Evolutionary conservation across 2,888 invertebrate genomes (phyloP), one percentile per base, ranked within the genome.

Genomic region (Rhabditoides inermis): DNA sequence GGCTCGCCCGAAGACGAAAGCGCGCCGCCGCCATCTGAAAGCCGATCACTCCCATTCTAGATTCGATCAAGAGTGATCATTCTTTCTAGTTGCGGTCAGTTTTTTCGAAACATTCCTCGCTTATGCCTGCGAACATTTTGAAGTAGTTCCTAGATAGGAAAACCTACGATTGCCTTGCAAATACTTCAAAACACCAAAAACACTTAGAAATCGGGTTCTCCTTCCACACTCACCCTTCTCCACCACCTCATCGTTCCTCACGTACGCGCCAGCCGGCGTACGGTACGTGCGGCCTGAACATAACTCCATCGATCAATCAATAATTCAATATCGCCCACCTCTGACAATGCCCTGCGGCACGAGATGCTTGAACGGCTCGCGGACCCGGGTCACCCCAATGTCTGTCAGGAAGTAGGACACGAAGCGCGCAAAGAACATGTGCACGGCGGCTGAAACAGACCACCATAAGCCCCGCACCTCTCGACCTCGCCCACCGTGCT

Each of bases 371-470:
- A 99, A 98, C 4, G 98, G 98, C 78, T 98, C 98, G 10, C 82
- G 78, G 54, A 82, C 82, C 3, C 84, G 83, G 12, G 87, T 80
- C 69, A 87, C 79, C 0, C 88, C 88, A 59, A 86, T 79, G 2
- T 86, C 85, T 77, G 89, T 83, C 50, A 98, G 80, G 77, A 98
- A 98, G 77, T 95, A 87, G 73, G 84, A 85, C 77, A 94, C 83
- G 79, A 99, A 98, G 42, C 98, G 83, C 2, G 98, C 91, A 79
- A 90, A 98, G 76, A 91, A 98, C 64, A 99, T 83, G 83, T 99
- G 98, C 45, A 95, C 79, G 10, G 87, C 87, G 32, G 92, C 94
- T 85, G 76, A 36, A 73, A 73, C 10, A 15, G 22, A n/a, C 10
- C 15, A 7, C 15, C 15, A 10, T 15, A 32, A 10, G 15, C 32